Conservation (phyloP, 2,888 invertebrate genomes). For the Mayetiola destructor region DNA sequence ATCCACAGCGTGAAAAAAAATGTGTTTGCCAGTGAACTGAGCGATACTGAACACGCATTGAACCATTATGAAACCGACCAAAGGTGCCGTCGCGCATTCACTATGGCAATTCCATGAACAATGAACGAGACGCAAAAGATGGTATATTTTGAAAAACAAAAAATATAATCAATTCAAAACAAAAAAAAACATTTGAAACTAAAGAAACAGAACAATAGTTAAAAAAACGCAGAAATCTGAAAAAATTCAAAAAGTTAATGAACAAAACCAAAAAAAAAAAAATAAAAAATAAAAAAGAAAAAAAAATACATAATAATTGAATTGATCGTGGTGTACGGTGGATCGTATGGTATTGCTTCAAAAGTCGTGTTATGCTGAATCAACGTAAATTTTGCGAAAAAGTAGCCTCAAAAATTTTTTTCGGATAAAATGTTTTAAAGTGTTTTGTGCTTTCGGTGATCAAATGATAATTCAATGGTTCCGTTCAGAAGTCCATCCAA, state of each 20-base stretch:
- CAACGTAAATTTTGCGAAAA: background rate
- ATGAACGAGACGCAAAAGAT: constrained; percentile 4
- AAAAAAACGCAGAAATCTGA: too few species aligned
- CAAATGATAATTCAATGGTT: background rate
- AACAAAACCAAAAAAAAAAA: background rate
- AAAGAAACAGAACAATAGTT: too few species aligned
- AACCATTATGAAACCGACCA: background rate
- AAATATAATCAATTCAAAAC: constrained; percentile 1
- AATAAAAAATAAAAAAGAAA: background rate
- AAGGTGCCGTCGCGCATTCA: constrained; percentile 6
- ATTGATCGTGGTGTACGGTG: constrained; percentile 13
- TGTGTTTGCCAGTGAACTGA: background rate
- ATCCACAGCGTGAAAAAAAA: background rate
- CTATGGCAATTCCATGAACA: constrained; percentile 4
- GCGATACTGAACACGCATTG: background rate
- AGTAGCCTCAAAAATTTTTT: constrained; percentile 1
- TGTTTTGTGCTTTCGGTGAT: constrained; percentile 5
- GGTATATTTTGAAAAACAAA: constrained; percentile 11
- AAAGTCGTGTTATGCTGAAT: constrained; percentile 7
- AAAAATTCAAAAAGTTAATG: too few species aligned
- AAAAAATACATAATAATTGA: too few species aligned
- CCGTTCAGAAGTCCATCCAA: background rate
- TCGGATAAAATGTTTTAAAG: constrained; percentile 10
- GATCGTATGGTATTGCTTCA: constrained; percentile 12
- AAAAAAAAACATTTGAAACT: too few species aligned